Evolutionary conservation across 2,797 vertebrate species (phyloP).

Genomic region (Ctenopoma multispine): DNA sequence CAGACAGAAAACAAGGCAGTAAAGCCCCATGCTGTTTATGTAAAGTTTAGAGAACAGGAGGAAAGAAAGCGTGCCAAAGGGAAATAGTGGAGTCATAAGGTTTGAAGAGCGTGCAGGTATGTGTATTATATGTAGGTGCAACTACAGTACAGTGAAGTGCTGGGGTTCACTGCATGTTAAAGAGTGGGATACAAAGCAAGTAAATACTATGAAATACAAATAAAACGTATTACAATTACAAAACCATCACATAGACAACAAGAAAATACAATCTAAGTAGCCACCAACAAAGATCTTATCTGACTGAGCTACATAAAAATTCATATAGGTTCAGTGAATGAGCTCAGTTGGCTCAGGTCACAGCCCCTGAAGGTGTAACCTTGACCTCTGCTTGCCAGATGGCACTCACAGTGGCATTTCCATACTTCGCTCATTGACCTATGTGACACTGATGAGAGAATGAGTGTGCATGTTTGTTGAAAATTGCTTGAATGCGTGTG

Average conservation of each 20-base stretch:
- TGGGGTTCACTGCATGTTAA: neutral
- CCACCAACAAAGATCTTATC: neutral
- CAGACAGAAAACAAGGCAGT: constrained; percentile 86
- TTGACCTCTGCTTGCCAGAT: constrained; percentile 71
- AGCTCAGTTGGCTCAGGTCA: constrained; percentile 44
- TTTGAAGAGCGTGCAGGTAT: constrained; percentile 46
- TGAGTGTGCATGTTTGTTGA: constrained; percentile 21
- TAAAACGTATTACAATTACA: neutral
- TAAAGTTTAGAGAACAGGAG: constrained; percentile 64
- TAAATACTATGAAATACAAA: neutral
- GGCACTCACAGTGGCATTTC: constrained; percentile 66
- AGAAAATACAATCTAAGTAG: neutral
- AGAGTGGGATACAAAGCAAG: neutral
- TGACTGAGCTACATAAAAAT: neutral
- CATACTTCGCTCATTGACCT: constrained; percentile 75
- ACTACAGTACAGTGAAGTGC: neutral
- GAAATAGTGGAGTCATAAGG: constrained; percentile 62
- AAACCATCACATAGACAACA: neutral
- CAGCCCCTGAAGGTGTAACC: constrained; percentile 55
- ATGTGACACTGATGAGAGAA: constrained; percentile 67
- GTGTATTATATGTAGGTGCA: constrained; percentile 16
- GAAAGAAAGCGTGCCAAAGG: constrained; percentile 62
- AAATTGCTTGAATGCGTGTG: constrained; percentile 33
- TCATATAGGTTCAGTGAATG: constrained; percentile 1
- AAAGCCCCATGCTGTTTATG: constrained; percentile 82